These are phyloP conservation scores for Globia sparganii DNA, from an alignment of 2,888 invertebrate species.

Conservation along the genomic window DNA sequence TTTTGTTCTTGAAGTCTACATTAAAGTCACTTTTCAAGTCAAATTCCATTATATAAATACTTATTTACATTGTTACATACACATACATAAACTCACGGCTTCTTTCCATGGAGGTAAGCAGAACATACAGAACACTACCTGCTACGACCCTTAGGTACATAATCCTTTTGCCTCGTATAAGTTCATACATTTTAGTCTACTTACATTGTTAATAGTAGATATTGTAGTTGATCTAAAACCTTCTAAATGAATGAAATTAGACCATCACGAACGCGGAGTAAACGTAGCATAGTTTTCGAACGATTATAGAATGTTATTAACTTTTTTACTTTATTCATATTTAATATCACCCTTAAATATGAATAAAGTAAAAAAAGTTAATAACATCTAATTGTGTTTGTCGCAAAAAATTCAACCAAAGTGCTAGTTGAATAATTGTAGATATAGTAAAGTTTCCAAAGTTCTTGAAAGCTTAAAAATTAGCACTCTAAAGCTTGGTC, in stretches of 20 bases:
- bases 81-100: too few relatives aligned
- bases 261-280: not conserved
- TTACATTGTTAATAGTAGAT: not conserved
- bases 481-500: not conserved
- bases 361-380: too few relatives aligned
- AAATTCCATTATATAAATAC: not conserved
- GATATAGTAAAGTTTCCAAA: not conserved
- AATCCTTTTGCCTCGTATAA: too few relatives aligned
- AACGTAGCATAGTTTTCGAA: too few relatives aligned
- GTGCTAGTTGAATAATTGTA: not conserved
- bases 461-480: conserved; percentile 3
- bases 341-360: too few relatives aligned
- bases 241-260: not conserved
- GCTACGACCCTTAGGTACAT: too few relatives aligned
- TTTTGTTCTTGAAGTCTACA: not conserved
- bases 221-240: not conserved
- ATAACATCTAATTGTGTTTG: too few relatives aligned
- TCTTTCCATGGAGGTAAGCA: too few relatives aligned
- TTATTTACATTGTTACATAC: not conserved
- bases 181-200: not conserved
- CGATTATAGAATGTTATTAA: not conserved
- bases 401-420: not conserved
- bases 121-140: too few relatives aligned
- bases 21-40: not conserved
- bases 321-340: too few relatives aligned